Evolutionary conservation across 2,888 invertebrate genomes (phyloP), one percentile per base, ranked within the genome.

Genomic region (Ophraella communa): DNA sequence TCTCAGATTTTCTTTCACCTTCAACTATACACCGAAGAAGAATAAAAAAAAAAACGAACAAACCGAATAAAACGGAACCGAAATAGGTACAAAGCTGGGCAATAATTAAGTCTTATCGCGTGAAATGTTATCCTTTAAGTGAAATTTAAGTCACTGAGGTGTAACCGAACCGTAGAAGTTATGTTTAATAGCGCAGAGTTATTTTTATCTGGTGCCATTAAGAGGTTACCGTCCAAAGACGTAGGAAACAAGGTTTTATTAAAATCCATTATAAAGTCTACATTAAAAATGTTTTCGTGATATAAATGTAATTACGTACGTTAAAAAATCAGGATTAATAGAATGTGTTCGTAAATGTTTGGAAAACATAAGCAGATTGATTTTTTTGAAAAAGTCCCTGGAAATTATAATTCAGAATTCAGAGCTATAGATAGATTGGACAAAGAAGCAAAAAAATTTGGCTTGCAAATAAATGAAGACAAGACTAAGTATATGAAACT

Each of bases 141-240:
- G 64, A 64, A 64, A 64, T 64, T 64, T 64, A 64, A 64, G 64
- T 64, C 64, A 30, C 53, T 39, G 53, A 64, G 59, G 64, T 64
- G 39, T 57, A 64, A 39, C 59, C 58, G 47, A 44, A 54, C 54
- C n/a, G 47, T 54, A 49, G 47, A 59, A 59, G 64, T 59, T 57
- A 64, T 64, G 54, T 64, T 59, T 64, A 54, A 54, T 59, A 47
- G 24, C 54, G 59, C 21, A 17, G 17, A 21, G 47, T 21, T 47
- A 57, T 54, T 64, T 64, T 64, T 64, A 64, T 64, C 58, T 64
- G 8, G 10, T 24, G 17, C 33, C 23, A 35, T 47, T 55, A 55
- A 24, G 42, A 23, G 17, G 23, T 55, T 57, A 47, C 57, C 20
- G 45, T 57, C 20, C 45, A 47, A 21, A 11, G 23, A 47, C 45